Percentiles rank a stretch among this genome's conserved stretches.
These are phyloP conservation scores for Drosophila takahashii DNA, from an alignment of 1,140 invertebrate genomes.

Conservation along the genomic window DNA sequence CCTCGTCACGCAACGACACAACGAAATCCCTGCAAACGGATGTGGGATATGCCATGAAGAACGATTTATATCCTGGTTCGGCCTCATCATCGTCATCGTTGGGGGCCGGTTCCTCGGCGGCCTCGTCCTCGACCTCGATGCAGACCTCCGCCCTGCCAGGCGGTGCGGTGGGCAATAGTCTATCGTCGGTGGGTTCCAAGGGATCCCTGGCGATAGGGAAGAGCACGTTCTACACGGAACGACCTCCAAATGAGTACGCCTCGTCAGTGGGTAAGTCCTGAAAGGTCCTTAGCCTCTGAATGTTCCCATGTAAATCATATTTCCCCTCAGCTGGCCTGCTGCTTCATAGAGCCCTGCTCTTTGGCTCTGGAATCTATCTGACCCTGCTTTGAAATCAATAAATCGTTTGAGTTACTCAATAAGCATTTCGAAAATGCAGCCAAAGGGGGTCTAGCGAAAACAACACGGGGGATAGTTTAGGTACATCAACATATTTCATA, in stretches of 20 bases:
- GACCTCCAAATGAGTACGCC: slow-evolving; percentile 82
- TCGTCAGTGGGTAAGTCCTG: slow-evolving; percentile 64
- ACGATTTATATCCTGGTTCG: slow-evolving; percentile 72
- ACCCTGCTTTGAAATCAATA: slow-evolving; percentile 71
- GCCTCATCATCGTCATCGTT: slow-evolving; percentile 57
- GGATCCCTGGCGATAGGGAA: slow-evolving; percentile 83
- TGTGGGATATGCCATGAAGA: slow-evolving; percentile 73
- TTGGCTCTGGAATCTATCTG: slow-evolving; percentile 53
- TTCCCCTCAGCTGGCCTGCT: slow-evolving; percentile 37
- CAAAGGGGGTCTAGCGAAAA: slow-evolving; percentile 67
- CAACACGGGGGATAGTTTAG: slow-evolving; percentile 48
- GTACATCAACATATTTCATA: slow-evolving; percentile 59
- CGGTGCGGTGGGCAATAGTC: slow-evolving; percentile 61
- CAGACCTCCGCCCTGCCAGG: slow-evolving; percentile 65
- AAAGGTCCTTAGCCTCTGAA: neutral
- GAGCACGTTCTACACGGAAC: slow-evolving; percentile 83
- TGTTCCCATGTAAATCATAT: slow-evolving; percentile 14
- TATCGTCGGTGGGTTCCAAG: slow-evolving; percentile 73
- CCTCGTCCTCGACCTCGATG: slow-evolving; percentile 75
- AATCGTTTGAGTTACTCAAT: slow-evolving; percentile 50
- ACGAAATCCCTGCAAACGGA: slow-evolving; percentile 80
- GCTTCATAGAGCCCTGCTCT: slow-evolving; percentile 23
- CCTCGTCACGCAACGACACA: slow-evolving; percentile 80
- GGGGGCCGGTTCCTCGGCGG: slow-evolving; percentile 51
- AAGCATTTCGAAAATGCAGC: slow-evolving; percentile 78